Evolutionary conservation across 2,888 invertebrate genomes (phyloP), one percentile per base, ranked within the genome.

Genomic region (Polydrusus cervinus): DNA sequence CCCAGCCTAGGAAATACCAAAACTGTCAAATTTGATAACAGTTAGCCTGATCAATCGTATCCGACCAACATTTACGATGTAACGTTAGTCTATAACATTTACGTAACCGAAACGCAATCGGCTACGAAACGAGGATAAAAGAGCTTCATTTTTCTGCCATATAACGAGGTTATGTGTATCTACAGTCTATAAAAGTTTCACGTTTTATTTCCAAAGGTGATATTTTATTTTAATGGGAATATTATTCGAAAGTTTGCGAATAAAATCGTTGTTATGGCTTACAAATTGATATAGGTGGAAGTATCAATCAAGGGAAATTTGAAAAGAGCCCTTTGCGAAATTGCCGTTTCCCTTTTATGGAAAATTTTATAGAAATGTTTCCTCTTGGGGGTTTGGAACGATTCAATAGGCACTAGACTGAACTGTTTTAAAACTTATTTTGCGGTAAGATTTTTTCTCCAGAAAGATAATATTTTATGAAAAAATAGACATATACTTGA

Each of bases 21-120:
- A n/a, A n/a, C n/a, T n/a, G n/a, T n/a, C n/a, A n/a, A n/a, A n/a
- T n/a, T n/a, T n/a, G 25, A 25, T 25, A 25, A 3, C 1, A 25
- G 25, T 5, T 25, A 25, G 5, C 1, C 25, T 25, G 25, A 34
- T 34, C 34, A 10, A 34, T 8, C 10, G 9, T 10, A 34, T 34
- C 34, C 10, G 34, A 34, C 7, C 34, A 7, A 34, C 7, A 8
- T 34, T 7, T 10, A 34, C 34, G 34, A 34, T 34, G 10, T 34
- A 34, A 34, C 34, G 81, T 81, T 82, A 83, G 81, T 84, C 84
- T 84, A 84, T 84, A 83, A 84, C 83, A 83, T 84, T 84, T 83
- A 83, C 81, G 83, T 83, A 82, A 64, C 74, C 73, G 67, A 64
- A 77, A 79, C 78, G 81, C 83, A 83, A 84, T 84, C 82, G 84